A percentile compares a stretch with the other conserved stretches of the same genome.
Evolutionary conservation across 2,888 invertebrate genomes (phyloP).

Genomic region (Chalcosyrphus nemorum): DNA sequence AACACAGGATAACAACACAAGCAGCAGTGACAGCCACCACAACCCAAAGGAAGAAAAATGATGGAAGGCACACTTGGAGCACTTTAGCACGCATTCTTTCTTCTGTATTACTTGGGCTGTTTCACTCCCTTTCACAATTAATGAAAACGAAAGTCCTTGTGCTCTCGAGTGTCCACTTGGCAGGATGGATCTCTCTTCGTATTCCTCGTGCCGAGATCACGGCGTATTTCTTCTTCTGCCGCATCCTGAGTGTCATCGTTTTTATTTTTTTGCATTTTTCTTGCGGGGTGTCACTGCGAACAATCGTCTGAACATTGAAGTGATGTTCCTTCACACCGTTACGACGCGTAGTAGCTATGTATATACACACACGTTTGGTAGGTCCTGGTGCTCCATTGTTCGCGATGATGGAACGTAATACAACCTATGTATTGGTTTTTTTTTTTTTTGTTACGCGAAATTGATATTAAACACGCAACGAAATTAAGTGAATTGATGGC

Average conservation of each 20-base stretch:
- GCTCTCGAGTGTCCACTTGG: constrained; percentile 65
- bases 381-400: constrained; percentile 43
- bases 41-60: constrained; percentile 12
- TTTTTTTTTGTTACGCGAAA: constrained; percentile 47
- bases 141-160: constrained; percentile 71
- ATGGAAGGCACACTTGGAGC: constrained; percentile 31
- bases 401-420: constrained; percentile 41
- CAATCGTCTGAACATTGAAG: constrained; percentile 42
- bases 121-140: constrained; percentile 71
- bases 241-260: constrained; percentile 22
- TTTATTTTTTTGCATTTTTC: constrained; percentile 13
- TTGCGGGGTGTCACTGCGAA: constrained; percentile 32
- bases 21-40: background rate
- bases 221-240: background rate
- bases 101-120: constrained; percentile 47
- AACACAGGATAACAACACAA: constrained; percentile 57
- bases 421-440: constrained; percentile 15
- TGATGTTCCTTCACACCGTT: constrained; percentile 57
- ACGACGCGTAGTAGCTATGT: constrained; percentile 29
- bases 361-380: background rate
- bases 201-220: constrained; percentile 44
- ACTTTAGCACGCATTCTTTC: constrained; percentile 69
- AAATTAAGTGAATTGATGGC: constrained; percentile 67
- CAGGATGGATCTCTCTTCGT: constrained; percentile 51
- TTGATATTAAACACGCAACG: constrained; percentile 69